These are phyloP conservation scores for Melanogrammus aeglefinus DNA, from an alignment of 2,797 vertebrate species.

Conservation along the genomic window DNA sequence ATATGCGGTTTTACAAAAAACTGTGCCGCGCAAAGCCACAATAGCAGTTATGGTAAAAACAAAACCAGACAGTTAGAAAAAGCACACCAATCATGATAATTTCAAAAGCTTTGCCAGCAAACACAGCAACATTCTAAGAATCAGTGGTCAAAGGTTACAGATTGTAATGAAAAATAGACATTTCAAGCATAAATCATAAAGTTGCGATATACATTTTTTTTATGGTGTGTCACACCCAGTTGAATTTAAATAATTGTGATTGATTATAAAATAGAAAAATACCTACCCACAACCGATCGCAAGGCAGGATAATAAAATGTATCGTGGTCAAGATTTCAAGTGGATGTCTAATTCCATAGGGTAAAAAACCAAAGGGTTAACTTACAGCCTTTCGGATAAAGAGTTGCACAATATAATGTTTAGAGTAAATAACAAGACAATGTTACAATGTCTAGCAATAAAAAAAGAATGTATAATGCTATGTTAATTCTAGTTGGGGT, in stretches of 20 bases:
- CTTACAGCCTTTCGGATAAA: neutral
- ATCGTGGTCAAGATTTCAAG: neutral
- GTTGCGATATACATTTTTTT: neutral
- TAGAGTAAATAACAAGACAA: neutral
- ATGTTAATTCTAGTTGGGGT: neutral
- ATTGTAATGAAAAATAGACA: neutral
- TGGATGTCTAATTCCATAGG: neutral
- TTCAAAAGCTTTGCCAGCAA: constrained; percentile 22
- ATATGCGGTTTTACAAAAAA: constrained; percentile 74
- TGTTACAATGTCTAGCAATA: neutral
- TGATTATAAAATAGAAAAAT: constrained; percentile 4
- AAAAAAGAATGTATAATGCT: neutral
- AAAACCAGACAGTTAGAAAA: constrained; percentile 71
- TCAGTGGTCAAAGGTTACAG: neutral
- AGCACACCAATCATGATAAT: constrained; percentile 33
- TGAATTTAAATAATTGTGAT: neutral
- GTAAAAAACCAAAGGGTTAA: no score
- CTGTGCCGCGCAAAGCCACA: constrained; percentile 76
- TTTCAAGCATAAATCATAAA: neutral
- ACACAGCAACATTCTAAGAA: constrained; percentile 34
- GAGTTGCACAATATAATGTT: neutral
- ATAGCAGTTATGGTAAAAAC: constrained; percentile 58
- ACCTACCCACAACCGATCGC: neutral
- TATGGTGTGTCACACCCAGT: neutral
- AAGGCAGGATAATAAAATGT: neutral